Evolutionary conservation across 37 sponge, comb jelly and placozoan genomes (phyloP), one percentile per base, ranked within the genome.

Genomic region (Spongilla lacustris): DNA sequence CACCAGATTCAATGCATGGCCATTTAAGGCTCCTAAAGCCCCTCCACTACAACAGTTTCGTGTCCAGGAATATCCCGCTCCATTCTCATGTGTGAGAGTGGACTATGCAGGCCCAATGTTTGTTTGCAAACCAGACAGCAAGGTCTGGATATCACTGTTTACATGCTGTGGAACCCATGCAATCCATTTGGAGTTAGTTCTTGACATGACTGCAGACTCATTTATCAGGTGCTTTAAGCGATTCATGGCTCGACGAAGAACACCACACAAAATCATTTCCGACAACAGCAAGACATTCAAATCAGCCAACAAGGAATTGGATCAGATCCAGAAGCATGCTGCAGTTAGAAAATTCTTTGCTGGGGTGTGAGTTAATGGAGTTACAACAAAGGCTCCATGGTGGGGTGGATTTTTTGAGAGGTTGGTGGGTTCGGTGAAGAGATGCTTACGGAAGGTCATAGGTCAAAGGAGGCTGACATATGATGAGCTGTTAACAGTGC

Each of bases 281-380:
- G 84, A 83, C 84, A 83, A 83, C 21, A 75, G 74, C 24, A 48
- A 73, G 67, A 83, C 84, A 17, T 83, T 83, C 75, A 83, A 73
- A 34, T 27, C 75, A 14, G 84, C 75, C 41, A 41, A 41, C 41
- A 41, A 41, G 41, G 41, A 41, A 41, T 41, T 41, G 41, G 41
- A 41, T 41, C 41, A 41, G 41, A 41, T 84, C 28, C n/a, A 68
- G 11, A 19, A 22, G 21, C 13, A 46, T 31, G 5, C 50, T n/a
- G 73, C 74, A 21, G 76, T 84, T 2, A 36, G 66, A 36, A 11
- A 58, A 5, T 28, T 66, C 75, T 27, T 85, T 17, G 78, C 66
- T 22, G 78, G 50, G 75, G 31, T 69, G 23, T 71, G 86, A 12
- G 33, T 24, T 58, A 78, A 37, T 85, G 86, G 86, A 26, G 4